A percentile compares a stretch with the other conserved stretches of the same genome.
Evolutionary conservation across 2,113 vertebrate species (phyloP).

Genomic region (Gobius niger): DNA sequence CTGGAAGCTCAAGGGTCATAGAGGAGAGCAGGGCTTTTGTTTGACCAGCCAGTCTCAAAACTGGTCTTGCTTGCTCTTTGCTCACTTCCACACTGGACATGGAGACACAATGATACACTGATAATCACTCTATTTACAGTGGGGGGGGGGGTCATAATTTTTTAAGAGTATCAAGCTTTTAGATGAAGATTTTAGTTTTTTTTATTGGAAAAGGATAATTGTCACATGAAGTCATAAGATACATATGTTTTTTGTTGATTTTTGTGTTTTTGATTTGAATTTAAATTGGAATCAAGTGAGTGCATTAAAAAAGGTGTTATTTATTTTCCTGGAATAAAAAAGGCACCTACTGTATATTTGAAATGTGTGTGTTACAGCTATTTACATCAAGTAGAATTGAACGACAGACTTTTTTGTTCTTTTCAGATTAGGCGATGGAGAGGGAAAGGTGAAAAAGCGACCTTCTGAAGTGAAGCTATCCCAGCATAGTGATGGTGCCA

Average conservation of each 20-base stretch:
- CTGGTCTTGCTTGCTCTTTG: conserved; percentile 66
- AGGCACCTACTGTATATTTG: too few species aligned
- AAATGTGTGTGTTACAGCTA: background rate
- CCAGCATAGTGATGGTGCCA: background rate
- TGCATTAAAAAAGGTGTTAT: too few species aligned
- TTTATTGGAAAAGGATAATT: too few species aligned
- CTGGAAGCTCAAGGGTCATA: conserved; percentile 62
- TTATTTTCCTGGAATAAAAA: too few species aligned
- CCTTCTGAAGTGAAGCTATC: conserved; percentile 43
- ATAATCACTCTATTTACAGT: background rate
- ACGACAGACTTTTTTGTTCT: background rate
- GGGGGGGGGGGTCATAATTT: background rate
- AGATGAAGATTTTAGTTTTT: too few species aligned
- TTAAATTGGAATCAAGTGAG: too few species aligned
- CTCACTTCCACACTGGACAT: conserved; percentile 51
- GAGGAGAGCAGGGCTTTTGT: conserved; percentile 55
- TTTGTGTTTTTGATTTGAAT: too few species aligned
- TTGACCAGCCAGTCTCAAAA: conserved; percentile 72
- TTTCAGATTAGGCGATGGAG: conserved; percentile 50
- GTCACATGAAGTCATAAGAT: too few species aligned
- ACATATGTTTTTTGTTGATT: too few species aligned
- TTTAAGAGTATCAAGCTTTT: conserved; percentile 22
- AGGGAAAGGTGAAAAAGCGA: conserved; percentile 24
- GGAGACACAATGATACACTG: conserved; percentile 41
- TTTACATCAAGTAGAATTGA: too few species aligned